Base-by-base conservation (phyloP, 1,140 invertebrate species). In the Drosophila chauvacae region DNA sequence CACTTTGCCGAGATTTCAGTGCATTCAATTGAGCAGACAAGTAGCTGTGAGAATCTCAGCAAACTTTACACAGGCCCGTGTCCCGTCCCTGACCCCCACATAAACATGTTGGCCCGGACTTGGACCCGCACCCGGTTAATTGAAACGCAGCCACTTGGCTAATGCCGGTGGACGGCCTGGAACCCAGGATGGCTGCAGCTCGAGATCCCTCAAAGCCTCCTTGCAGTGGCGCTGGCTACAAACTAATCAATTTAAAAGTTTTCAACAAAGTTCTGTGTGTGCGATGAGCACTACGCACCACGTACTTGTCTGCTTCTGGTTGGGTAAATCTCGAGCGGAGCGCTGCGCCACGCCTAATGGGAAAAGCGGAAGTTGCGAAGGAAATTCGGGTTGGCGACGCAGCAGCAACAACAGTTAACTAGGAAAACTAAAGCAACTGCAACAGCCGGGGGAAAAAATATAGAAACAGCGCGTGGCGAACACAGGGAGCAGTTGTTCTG, bases 181-280 rank as follows among this genome's bases (percentile, higher is more conserved):
- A 55, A 3, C 51, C 51, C 11, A 10, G 28, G 39, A 23, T 11
- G 44, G 51, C 47, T 48, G 59, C 44, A 63, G 28, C 14, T 30
- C 47, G 42, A 47, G 26, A 59, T 55, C 37, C 45, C 72, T 65
- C 20, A 45, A 39, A 57, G 42, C 30, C 42, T 60, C 37, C 30
- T 23, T 23, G 14, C 53, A 30, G 48, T 50, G 79, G 18, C 7
- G 7, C 33, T 37, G 51, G 51, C 74, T 58, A 84, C 81, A 83
- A 84, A 81, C 81, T 88, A 88, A 88, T 88, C 84, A 88, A 88
- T 88, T 88, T 88, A 84, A 88, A 72, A 88, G 88, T 62, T 88
- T 84, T 84, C 50, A 63, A 66, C 45, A 88, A 87, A 86, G 77
- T 83, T 83, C 71, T 73, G 45, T 28, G 63, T 61, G 53, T 72